These are phyloP conservation scores for Melanotaenia boesemani DNA, from an alignment of 2,797 vertebrate species.

Conservation along the genomic window DNA sequence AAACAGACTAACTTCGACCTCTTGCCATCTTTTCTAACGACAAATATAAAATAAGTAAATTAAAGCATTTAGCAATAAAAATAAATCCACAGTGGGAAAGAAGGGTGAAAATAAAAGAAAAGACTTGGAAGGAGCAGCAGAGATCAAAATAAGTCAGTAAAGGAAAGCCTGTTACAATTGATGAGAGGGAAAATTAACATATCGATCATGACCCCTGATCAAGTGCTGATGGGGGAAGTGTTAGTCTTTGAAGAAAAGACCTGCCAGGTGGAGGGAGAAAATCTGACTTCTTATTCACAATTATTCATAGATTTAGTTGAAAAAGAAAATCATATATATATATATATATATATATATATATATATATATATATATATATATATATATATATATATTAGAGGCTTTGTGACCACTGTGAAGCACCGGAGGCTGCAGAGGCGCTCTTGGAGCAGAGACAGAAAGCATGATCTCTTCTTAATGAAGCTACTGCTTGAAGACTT, in stretches of 20 bases:
- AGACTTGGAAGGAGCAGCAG: neutral
- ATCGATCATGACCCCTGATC: neutral
- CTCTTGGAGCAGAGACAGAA: too few species aligned
- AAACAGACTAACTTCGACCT: neutral
- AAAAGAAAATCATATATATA: too few species aligned
- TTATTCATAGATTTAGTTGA: too few species aligned
- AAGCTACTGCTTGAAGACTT: too few species aligned
- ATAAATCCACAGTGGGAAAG: neutral
- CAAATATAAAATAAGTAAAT: constrained; percentile 1
- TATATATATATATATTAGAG: too few species aligned
- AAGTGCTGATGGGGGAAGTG: constrained; percentile 5
- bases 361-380: too few species aligned
- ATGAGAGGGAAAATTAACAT: constrained; percentile 13
- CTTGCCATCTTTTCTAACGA: neutral
- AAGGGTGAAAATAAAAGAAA: constrained; percentile 3
- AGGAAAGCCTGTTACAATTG: neutral
- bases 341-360: too few species aligned
- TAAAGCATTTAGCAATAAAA: neutral
- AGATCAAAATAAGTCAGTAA: constrained; percentile 4
- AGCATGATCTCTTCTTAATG: too few species aligned
- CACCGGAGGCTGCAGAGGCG: too few species aligned
- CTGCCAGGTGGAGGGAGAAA: too few species aligned
- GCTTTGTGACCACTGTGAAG: too few species aligned
- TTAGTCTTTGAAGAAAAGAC: neutral
- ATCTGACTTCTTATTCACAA: too few species aligned